Percentiles rank a stretch among this genome's conserved stretches.
Evolutionary conservation across 2,888 invertebrate genomes (phyloP).

Genomic region (Thumatha senex): DNA sequence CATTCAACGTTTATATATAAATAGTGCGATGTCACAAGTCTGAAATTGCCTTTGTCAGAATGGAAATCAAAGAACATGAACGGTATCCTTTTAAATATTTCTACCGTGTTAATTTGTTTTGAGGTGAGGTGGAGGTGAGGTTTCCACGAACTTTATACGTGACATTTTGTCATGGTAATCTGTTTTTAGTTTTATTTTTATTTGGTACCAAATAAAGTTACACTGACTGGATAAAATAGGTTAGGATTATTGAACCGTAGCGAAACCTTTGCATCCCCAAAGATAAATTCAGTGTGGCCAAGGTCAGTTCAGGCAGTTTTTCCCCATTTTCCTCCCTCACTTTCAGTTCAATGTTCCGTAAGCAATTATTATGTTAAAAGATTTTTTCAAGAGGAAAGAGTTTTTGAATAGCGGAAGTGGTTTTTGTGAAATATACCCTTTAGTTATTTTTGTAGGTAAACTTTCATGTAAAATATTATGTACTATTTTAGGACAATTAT

Average conservation of each 20-base stretch:
- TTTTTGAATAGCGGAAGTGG: no score
- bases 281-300: not conserved
- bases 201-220: no score
- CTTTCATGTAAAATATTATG: no score
- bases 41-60: not conserved
- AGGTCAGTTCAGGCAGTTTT: not conserved
- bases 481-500: no score
- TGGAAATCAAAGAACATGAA: conserved; percentile 11
- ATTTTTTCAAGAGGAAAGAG: no score
- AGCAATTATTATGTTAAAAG: no score
- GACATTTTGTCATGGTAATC: not conserved
- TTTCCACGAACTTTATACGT: not conserved
- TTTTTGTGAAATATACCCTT: no score
- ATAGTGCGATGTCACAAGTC: not conserved
- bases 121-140: no score
- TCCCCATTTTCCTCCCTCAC: not conserved
- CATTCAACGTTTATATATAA: no score
- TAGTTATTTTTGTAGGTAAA: no score
- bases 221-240: no score
- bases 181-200: not conserved
- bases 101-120: conserved; percentile 28
- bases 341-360: not conserved
- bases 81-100: conserved; percentile 28
- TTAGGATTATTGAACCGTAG: not conserved
- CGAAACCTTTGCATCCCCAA: not conserved